Percentiles rank a stretch among this genome's conserved stretches.
Conservation (phyloP, 2,113 vertebrate species). For the Willisornis vidua region DNA sequence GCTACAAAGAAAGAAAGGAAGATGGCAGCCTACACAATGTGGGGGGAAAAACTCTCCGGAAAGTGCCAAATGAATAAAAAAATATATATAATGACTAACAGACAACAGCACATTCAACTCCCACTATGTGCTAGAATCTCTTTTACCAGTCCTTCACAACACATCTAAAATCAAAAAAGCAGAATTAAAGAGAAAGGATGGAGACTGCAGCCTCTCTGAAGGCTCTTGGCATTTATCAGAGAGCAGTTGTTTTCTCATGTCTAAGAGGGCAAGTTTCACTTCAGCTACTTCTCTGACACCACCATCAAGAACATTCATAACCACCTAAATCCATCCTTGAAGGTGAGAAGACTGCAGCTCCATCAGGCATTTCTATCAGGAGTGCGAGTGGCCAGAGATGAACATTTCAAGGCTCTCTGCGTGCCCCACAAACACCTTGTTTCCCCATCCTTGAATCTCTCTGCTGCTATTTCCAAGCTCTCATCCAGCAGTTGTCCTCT, state of each 20-base stretch:
- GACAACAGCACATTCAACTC: constrained; percentile 60
- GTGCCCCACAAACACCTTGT: background rate
- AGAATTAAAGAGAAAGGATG: background rate
- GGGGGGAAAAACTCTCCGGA: background rate
- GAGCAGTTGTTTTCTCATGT: constrained; percentile 12
- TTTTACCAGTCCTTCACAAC: background rate
- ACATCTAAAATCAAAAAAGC: background rate
- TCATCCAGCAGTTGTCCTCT: background rate
- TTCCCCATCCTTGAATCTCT: background rate
- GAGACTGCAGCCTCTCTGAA: background rate
- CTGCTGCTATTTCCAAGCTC: background rate
- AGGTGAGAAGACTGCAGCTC: background rate
- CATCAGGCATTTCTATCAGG: background rate
- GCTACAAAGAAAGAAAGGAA: constrained; percentile 58
- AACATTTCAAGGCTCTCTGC: background rate
- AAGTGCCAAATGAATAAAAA: constrained; percentile 54
- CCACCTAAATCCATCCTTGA: background rate
- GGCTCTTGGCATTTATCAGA: background rate
- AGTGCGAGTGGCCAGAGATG: accelerated
- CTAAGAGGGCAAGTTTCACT: background rate
- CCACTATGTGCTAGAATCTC: background rate
- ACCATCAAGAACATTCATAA: background rate
- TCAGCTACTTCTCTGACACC: background rate
- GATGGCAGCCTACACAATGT: constrained; percentile 45
- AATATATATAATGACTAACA: constrained; percentile 51